Conservation (phyloP, 2,888 invertebrate species). For the Pheosia tremula region DNA sequence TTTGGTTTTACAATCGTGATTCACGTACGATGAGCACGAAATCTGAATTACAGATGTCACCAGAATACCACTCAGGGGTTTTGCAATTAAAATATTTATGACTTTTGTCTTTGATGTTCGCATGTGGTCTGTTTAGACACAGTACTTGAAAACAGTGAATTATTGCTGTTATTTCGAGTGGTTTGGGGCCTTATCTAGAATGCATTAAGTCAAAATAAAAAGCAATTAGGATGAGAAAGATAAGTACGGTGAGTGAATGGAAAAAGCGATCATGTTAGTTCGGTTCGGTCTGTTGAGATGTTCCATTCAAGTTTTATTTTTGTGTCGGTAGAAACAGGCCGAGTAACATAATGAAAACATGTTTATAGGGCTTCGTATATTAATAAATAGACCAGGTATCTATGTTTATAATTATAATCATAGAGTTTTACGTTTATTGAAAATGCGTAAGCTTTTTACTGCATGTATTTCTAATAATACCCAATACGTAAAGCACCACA, state of each 20-base stretch:
- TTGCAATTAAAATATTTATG: conserved; percentile 66
- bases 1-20: conserved; percentile 30
- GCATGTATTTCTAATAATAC: not conserved
- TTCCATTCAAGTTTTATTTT: conserved; percentile 4
- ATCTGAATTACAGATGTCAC: conserved; percentile 42
- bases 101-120: conserved; percentile 51
- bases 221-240: conserved; percentile 46
- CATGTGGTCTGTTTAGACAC: conserved; percentile 48
- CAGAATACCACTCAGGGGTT: conserved; percentile 40
- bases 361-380: not conserved
- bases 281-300: not conserved
- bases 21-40: conserved; percentile 24
- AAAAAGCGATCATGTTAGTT: conserved; percentile 4
- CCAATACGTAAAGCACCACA: not conserved
- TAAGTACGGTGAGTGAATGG: conserved; percentile 24
- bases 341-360: not conserved
- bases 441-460: not conserved
- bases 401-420: not conserved
- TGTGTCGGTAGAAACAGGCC: not conserved
- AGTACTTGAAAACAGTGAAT: conserved; percentile 69
- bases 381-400: not conserved
- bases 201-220: conserved; percentile 57
- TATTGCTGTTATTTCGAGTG: conserved; percentile 62
- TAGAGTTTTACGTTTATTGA: not conserved
- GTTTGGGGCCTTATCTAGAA: conserved; percentile 52